These are phyloP conservation scores for Chironomus riparius DNA, from an alignment of 2,888 invertebrate species.

Conservation along the genomic window DNA sequence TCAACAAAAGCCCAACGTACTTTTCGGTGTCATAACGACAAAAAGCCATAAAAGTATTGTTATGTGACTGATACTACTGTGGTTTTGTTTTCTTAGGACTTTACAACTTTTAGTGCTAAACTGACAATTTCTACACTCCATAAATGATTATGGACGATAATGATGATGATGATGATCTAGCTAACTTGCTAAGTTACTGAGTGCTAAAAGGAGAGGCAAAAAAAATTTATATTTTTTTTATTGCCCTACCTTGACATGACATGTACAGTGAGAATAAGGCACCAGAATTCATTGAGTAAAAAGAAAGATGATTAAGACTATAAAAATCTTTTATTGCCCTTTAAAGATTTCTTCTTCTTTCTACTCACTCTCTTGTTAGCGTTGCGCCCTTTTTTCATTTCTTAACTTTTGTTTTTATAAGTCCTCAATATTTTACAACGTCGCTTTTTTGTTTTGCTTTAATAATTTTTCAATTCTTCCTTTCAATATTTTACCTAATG, in stretches of 20 bases:
- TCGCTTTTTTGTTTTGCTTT: neutral
- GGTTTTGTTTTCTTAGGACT: conserved; percentile 26
- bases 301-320: conserved; percentile 4
- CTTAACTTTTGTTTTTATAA: conserved; percentile 5
- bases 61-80: neutral
- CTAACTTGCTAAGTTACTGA: neutral
- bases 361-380: neutral
- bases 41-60: neutral
- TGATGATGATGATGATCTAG: neutral
- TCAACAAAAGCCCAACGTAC: too few relatives aligned
- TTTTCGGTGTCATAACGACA: too few relatives aligned
- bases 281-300: conserved; percentile 14
- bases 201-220: neutral
- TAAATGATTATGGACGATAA: neutral
- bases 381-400: neutral
- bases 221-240: neutral
- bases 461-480: neutral
- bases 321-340: neutral
- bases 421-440: neutral
- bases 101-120: neutral
- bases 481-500: neutral
- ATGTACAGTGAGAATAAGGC: too few relatives aligned
- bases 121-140: too few relatives aligned
- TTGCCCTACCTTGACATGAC: neutral
- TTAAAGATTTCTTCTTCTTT: too few relatives aligned